Conservation (phyloP, 2,888 invertebrate species). For the Glyphotaelius pellucidus region DNA sequence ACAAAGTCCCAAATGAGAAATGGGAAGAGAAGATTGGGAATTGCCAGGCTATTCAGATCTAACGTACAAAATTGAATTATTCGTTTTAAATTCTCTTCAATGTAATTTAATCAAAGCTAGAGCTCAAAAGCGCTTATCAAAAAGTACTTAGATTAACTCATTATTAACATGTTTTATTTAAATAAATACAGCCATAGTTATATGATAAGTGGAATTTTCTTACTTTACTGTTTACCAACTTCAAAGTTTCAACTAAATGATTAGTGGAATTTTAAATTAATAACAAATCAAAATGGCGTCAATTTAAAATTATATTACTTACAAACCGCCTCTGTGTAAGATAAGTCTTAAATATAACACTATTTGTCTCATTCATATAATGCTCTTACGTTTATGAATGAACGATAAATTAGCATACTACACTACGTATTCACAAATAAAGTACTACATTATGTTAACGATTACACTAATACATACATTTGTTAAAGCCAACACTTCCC, state of each 20-base stretch:
- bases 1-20: too few relatives aligned
- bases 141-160: too few relatives aligned
- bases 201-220: not conserved
- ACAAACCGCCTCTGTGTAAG: not conserved
- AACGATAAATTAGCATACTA: constrained; percentile 62
- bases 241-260: not conserved
- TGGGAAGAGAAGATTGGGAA: too few relatives aligned
- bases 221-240: not conserved
- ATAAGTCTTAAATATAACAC: not conserved
- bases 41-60: too few relatives aligned
- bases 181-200: too few relatives aligned
- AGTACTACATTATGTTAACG: not conserved
- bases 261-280: not conserved
- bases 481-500: not conserved
- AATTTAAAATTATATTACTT: not conserved
- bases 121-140: too few relatives aligned
- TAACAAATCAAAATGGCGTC: not conserved
- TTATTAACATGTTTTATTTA: too few relatives aligned
- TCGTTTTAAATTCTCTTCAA: too few relatives aligned
- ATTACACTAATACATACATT: not conserved
- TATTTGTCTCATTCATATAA: constrained; percentile 43
- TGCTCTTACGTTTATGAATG: constrained; percentile 61
- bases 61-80: too few relatives aligned
- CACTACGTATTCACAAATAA: constrained; percentile 36
- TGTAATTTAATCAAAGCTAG: too few relatives aligned